Base-by-base conservation (phyloP, 2,113 vertebrate genomes). In the Sphaerodactylus townsendi region DNA sequence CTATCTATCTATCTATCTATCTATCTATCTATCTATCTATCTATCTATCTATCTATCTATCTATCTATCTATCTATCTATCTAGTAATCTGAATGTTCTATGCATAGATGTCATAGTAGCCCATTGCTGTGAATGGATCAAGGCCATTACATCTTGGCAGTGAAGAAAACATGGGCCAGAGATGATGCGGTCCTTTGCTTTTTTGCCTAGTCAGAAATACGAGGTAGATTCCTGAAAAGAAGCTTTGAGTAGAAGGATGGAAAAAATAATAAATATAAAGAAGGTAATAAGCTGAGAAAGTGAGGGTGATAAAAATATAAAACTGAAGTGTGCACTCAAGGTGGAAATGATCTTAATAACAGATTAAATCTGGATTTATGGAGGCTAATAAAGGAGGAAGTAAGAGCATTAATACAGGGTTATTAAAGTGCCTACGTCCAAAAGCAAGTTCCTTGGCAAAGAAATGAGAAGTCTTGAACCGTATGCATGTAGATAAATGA, bases 291-390 rank as follows among this genome's bases (percentile, higher is more conserved):
- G 39, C 14, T 89, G 79, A 89, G 25, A 44, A 88, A 80, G 44
- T 71, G 10, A 86, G 6, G 0, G 10, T 81, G n/a, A 85, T 3
- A 50, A 76, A 28, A 89, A 85, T 84, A 85, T 83, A 89, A 90
- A 91, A 84, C 10, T 30, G 62, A 90, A 88, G 53, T 33, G 39
- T 74, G 10, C 53, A 44, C 35, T 89, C 62, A 85, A 76, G 53
- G 21, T 25, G 85, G 77, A 93, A 93, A 83, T 75, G 46, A 82
- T 15, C 13, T 82, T 79, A 85, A 84, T 62, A 82, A 75, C 37
- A 89, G n/a, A 84, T 81, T 77, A 85, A 44, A 84, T 79, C 68
- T 78, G 66, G 81, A 88, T 92, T 89, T 85, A 83, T 78, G 3
- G 28, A 82, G 2, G 44, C 79, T 68, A 79, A 82, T 86, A 92